Percentiles rank a stretch among this genome's conserved stretches.
Evolutionary conservation across 1,140 invertebrate genomes (phyloP).

Genomic region (Coboldia fuscipes): DNA sequence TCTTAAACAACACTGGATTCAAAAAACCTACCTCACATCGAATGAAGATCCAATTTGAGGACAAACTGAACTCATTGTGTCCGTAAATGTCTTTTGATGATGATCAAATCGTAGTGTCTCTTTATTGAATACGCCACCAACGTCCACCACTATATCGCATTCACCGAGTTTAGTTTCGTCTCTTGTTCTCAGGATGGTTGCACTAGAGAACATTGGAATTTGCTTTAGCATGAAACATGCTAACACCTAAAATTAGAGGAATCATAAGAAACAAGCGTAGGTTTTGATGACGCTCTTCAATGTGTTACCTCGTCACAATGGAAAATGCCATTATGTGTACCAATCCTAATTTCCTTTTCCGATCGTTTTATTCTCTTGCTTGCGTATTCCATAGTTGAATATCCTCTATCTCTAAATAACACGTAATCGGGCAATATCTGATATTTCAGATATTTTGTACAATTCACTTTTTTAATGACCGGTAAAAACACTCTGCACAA

Average conservation of each 20-base stretch:
- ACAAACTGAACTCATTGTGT: slow-evolving; percentile 30
- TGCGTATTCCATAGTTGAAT: too few species aligned
- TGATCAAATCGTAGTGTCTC: slow-evolving; percentile 71
- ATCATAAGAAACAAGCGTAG: too few species aligned
- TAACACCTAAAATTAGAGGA: slow-evolving; percentile 24
- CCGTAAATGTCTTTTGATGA: slow-evolving; percentile 60
- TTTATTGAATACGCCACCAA: slow-evolving; percentile 76
- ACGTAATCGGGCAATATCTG: too few species aligned
- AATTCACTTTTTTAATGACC: too few species aligned
- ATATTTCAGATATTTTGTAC: too few species aligned
- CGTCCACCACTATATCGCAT: slow-evolving; percentile 93
- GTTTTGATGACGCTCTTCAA: not conserved
- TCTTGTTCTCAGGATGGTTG: slow-evolving; percentile 54
- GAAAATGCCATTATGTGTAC: slow-evolving; percentile 64
- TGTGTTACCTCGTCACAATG: slow-evolving; percentile 79
- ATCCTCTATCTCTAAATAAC: too few species aligned
- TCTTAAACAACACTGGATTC: not conserved
- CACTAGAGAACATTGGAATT: slow-evolving; percentile 60
- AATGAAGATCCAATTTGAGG: slow-evolving; percentile 27
- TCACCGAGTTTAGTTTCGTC: slow-evolving; percentile 37
- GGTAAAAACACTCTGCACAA: too few species aligned
- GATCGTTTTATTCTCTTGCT: too few species aligned
- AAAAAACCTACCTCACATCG: slow-evolving; percentile 24
- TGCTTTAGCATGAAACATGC: slow-evolving; percentile 79
- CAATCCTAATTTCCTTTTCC: too few species aligned